Percentiles rank a stretch among this genome's conserved stretches.
These are phyloP conservation scores for Belonocnema kinseyi DNA, from an alignment of 1,140 invertebrate genomes.

Conservation along the genomic window DNA sequence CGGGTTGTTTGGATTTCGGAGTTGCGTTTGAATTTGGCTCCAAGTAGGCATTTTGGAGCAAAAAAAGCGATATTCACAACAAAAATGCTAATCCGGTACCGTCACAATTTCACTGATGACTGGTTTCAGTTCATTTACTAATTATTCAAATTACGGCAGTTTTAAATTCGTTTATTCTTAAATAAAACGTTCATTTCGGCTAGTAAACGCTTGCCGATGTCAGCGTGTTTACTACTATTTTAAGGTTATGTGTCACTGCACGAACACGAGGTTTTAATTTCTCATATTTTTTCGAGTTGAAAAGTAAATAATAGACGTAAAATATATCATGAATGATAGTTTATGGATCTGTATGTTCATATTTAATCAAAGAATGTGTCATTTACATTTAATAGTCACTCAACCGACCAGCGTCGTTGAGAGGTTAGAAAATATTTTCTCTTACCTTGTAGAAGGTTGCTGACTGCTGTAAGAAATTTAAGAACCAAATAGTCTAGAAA, in stretches of 20 bases:
- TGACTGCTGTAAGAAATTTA: background rate
- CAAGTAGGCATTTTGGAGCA: slow-evolving; percentile 85
- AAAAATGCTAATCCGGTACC: background rate
- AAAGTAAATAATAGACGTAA: too few relatives aligned
- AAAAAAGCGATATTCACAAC: background rate
- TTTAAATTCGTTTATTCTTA: background rate
- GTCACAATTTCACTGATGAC: background rate
- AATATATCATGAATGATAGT: too few relatives aligned
- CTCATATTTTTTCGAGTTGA: background rate
- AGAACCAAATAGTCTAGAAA: background rate
- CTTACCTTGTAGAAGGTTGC: background rate
- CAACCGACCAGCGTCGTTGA: slow-evolving; percentile 1
- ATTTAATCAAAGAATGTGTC: too few relatives aligned
- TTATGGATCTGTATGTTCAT: too few relatives aligned
- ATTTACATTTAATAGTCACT: background rate
- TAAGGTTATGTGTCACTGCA: background rate
- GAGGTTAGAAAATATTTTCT: slow-evolving; percentile 3
- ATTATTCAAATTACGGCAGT: background rate
- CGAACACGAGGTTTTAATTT: slow-evolving; percentile 4
- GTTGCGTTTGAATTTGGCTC: slow-evolving; percentile 94
- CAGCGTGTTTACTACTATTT: background rate
- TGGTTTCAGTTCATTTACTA: background rate
- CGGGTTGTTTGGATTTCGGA: slow-evolving; percentile 94
- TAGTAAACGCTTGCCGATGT: background rate
- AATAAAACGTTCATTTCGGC: background rate